phyloP scores from a whole-genome alignment of 1,140 invertebrate genomes.

The Capitella teleta region DNA sequence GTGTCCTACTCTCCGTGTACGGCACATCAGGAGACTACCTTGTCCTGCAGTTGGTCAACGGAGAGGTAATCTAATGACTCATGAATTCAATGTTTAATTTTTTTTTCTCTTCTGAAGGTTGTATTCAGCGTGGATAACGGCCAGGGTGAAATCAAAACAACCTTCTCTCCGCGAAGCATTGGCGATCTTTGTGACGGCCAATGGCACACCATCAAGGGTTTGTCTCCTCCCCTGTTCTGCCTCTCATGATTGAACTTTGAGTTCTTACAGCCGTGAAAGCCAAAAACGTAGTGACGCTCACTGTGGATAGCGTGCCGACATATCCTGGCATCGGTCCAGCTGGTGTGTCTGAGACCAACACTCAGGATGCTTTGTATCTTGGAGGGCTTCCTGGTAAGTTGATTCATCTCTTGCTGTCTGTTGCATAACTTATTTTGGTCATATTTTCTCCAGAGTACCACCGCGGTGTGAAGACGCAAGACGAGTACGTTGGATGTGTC shows the following conservation, averaged over 20 bases:
- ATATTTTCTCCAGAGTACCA: slow-evolving; percentile 19
- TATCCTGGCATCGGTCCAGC: slow-evolving; percentile 55
- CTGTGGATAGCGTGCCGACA: slow-evolving; percentile 59
- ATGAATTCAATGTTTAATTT: background rate
- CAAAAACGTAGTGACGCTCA: slow-evolving; percentile 68
- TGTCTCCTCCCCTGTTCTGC: slow-evolving; percentile 9
- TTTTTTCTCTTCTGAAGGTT: slow-evolving; percentile 29
- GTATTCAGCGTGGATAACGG: slow-evolving; percentile 75
- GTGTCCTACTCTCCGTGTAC: slow-evolving; percentile 63
- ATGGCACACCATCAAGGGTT: slow-evolving; percentile 83
- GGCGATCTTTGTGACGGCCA: slow-evolving; percentile 79
- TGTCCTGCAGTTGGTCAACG: slow-evolving; percentile 76
- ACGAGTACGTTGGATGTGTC: slow-evolving; percentile 74
- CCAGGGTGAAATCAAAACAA: slow-evolving; percentile 62
- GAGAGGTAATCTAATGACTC: slow-evolving; percentile 37
- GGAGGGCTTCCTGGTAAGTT: slow-evolving; percentile 63
- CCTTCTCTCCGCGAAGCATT: slow-evolving; percentile 56
- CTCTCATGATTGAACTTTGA: background rate
- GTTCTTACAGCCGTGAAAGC: slow-evolving; percentile 62
- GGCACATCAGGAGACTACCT: slow-evolving; percentile 65
- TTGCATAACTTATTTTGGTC: background rate
- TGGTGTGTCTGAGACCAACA: slow-evolving; percentile 58
- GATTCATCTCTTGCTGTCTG: background rate
- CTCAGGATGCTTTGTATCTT: slow-evolving; percentile 73
- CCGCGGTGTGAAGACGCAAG: slow-evolving; percentile 48